Evolutionary conservation across 2,113 vertebrate genomes (phyloP), one percentile per base, ranked within the genome.

Genomic region (Aleadryas rufinucha): DNA sequence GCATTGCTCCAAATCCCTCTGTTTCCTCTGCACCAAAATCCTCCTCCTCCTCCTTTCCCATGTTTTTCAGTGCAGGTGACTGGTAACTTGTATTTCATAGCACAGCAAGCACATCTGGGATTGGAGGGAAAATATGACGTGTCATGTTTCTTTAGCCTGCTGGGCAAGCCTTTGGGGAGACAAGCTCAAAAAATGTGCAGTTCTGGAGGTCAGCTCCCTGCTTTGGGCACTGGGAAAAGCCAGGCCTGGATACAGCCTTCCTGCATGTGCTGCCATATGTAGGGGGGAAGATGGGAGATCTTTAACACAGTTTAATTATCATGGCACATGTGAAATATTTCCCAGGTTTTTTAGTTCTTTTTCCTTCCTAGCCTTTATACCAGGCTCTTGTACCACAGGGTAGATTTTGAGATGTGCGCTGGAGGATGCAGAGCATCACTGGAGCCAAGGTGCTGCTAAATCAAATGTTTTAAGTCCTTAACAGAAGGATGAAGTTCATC

Each of bases 301-400:
- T 89, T 88, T 65, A 50, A 61, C 13, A 9, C 28, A 21, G 9
- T 75, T 78, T 53, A 60, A 50, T 80, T 80, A 63, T 27, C 68
- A 16, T 42, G 39, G 7, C 41, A 35, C 0, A 0, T 31, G 10
- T 76, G 45, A 90, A 88, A 26, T 76, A 72, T 50, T 84, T 57
- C 47, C 37, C 5, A 3, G 5, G 0, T 5, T 35, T 66, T 72
- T 33, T n/a, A 28, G 5, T 35, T 37, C 1, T 50, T 52, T 35
- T 49, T 61, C 33, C 16, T 56, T 45, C n/a, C 9, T 1, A 3
- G 18, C 21, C 84, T 26, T 66, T 68, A 30, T 16, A 35, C 10
- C 10, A 78, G 56, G 16, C 28, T 56, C 18, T 84, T 0, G 0
- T 63, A 70, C 15, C 1, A 1, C 53, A 23, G 11, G 4, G 10